Evolutionary conservation across 2,113 vertebrate species (phyloP).

Genomic region (Anhinga anhinga): DNA sequence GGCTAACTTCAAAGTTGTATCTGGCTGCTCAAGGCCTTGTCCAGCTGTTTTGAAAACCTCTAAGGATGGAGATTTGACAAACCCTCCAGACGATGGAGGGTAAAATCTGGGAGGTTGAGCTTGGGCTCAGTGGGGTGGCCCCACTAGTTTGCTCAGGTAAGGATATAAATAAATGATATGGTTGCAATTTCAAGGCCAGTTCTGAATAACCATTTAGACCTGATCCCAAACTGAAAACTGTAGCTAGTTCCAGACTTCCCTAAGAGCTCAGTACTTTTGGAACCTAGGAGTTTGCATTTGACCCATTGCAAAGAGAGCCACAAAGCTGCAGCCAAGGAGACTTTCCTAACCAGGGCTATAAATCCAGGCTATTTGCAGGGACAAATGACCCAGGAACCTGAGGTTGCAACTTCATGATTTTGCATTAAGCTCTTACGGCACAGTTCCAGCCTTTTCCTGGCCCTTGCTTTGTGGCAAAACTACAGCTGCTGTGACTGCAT

Average conservation of each 20-base stretch:
- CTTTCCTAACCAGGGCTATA: constrained; percentile 39
- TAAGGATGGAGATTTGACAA: background rate
- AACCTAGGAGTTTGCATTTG: background rate
- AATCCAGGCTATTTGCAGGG: constrained; percentile 21
- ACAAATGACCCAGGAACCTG: constrained; percentile 48
- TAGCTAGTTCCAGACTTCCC: constrained; percentile 4
- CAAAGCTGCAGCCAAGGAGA: constrained; percentile 21
- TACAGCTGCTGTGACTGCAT: constrained; percentile 26
- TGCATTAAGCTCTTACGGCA: constrained; percentile 31
- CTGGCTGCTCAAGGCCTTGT: background rate
- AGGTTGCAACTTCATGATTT: constrained; percentile 42
- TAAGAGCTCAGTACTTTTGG: background rate
- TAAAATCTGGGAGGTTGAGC: background rate
- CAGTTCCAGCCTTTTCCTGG: constrained; percentile 48
- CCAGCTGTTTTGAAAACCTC: background rate
- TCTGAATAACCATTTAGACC: background rate
- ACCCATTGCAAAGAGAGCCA: background rate
- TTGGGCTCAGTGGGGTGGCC: background rate
- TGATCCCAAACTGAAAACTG: background rate
- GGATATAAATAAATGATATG: background rate
- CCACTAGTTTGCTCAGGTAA: background rate
- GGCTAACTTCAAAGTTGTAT: background rate
- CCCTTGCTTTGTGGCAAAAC: constrained; percentile 31
- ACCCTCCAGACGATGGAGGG: background rate
- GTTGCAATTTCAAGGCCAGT: background rate